Evolutionary conservation across 2,113 vertebrate species (phyloP).

Genomic region (Sitta europaea): DNA sequence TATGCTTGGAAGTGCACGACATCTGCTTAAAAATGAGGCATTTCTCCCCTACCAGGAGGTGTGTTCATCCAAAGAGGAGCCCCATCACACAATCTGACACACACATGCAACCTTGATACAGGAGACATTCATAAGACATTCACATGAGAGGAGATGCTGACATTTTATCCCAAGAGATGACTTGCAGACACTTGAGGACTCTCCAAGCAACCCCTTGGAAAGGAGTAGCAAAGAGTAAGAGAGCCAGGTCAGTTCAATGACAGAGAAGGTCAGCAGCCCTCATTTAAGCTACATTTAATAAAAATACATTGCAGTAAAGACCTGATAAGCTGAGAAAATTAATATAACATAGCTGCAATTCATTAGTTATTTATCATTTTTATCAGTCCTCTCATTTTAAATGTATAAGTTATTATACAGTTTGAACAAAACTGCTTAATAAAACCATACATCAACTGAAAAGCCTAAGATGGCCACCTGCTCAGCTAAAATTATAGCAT

Average conservation of each 20-base stretch:
- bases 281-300: background rate
- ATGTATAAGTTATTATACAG: background rate
- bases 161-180: background rate
- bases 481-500: background rate
- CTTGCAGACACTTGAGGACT: background rate
- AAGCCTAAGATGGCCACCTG: background rate
- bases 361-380: conserved; percentile 43
- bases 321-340: background rate
- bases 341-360: background rate
- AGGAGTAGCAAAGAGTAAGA: background rate
- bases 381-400: conserved; percentile 26
- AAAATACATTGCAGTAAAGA: background rate
- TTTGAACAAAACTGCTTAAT: conserved; percentile 17
- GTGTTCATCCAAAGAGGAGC: background rate
- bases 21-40: background rate
- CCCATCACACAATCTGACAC: background rate
- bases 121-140: background rate
- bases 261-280: background rate
- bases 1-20: background rate
- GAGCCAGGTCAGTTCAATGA: background rate
- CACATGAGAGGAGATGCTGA: background rate
- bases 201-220: background rate
- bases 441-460: background rate
- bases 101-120: background rate
- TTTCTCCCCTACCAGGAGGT: no score